Evolutionary conservation across 1,140 invertebrate genomes (phyloP).

Genomic region (Arion vulgaris): DNA sequence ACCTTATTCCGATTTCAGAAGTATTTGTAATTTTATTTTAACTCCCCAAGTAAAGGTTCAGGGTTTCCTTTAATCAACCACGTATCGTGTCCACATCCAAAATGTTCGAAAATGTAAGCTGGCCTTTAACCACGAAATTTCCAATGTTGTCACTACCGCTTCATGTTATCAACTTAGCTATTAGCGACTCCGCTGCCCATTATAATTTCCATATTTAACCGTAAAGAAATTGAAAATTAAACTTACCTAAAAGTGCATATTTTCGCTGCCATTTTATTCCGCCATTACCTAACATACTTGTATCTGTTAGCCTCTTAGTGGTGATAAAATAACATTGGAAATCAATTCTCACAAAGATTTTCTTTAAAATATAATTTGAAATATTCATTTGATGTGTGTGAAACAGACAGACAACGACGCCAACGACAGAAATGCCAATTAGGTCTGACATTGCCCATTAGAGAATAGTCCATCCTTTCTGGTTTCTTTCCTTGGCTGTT

Average conservation of each 20-base stretch:
- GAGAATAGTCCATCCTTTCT: background rate
- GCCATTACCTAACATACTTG: background rate
- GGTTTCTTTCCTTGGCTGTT: background rate
- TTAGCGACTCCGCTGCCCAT: no score
- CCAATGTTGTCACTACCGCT: no score
- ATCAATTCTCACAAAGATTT: background rate
- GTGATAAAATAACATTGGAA: background rate
- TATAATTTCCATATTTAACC: no score
- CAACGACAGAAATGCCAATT: background rate
- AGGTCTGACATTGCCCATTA: background rate
- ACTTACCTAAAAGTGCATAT: background rate
- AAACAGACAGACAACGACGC: background rate
- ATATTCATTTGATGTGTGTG: background rate
- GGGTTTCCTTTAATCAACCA: no score
- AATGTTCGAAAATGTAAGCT: no score
- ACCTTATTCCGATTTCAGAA: no score
- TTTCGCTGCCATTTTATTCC: background rate
- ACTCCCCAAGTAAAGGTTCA: no score
- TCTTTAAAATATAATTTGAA: background rate
- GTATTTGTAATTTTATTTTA: no score
- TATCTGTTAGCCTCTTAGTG: background rate
- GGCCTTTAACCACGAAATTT: no score
- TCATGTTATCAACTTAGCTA: no score
- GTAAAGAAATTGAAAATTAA: no score
- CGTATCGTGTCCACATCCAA: no score